A percentile compares a stretch with the other conserved stretches of the same genome.
Evolutionary conservation across 2,888 invertebrate species (phyloP).

Genomic region (Panzeria rudis): DNA sequence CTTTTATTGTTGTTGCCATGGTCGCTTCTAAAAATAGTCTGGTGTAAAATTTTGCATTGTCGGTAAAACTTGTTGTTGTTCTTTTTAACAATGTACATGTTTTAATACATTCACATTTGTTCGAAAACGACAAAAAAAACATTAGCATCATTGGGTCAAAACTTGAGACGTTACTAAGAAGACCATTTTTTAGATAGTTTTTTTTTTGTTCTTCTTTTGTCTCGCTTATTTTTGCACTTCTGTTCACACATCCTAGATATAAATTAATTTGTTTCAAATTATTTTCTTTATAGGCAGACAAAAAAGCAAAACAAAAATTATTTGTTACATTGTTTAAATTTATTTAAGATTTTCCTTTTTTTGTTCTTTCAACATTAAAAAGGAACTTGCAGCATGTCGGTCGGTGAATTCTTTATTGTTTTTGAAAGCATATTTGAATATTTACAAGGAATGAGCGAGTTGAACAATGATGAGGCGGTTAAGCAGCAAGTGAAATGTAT

Average conservation of each 20-base stretch:
- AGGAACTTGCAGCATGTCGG: conserved; percentile 4
- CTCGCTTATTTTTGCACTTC: conserved; percentile 5
- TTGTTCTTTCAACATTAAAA: neutral
- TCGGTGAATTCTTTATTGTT: neutral
- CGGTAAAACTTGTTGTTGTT: conserved; percentile 39
- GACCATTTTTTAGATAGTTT: conserved; percentile 22
- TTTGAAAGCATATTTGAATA: neutral
- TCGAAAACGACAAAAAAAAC: conserved; percentile 17
- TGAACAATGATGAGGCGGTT: neutral
- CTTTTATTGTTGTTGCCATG: conserved; percentile 57
- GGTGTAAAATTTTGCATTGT: conserved; percentile 35
- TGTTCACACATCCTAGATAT: conserved; percentile 3
- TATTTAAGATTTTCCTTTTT: conserved; percentile 1
- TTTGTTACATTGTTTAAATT: conserved; percentile 49
- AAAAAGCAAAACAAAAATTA: neutral
- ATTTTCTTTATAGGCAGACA: conserved; percentile 4
- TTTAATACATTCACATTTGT: conserved; percentile 60
- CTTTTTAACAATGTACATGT: conserved; percentile 61
- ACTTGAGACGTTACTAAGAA: conserved; percentile 60
- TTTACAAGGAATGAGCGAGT: no score
- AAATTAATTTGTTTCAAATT: conserved; percentile 25
- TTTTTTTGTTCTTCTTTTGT: conserved; percentile 16
- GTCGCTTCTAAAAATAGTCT: conserved; percentile 60
- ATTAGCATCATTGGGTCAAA: conserved; percentile 63
- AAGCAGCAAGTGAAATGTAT: neutral